Percentiles rank a stretch among this genome's conserved stretches.
Conservation (phyloP, 2,113 vertebrate species). For the Tragelaphus buxtoni region DNA sequence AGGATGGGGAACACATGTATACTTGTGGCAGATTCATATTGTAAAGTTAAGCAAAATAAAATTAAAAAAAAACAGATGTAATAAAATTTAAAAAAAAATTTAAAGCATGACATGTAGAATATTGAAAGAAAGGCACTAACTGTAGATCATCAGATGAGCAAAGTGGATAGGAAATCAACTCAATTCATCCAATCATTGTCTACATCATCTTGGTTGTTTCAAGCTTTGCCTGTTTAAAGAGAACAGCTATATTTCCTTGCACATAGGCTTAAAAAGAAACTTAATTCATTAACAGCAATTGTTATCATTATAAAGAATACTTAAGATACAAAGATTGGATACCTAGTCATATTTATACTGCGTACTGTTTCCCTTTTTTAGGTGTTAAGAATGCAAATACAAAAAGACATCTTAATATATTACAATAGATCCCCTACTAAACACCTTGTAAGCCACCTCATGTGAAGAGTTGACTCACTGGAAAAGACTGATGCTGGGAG, state of each 20-base stretch:
- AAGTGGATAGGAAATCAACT: neutral
- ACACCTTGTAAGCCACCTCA: neutral
- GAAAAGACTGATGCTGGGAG: too few relatives aligned
- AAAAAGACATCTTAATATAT: neutral
- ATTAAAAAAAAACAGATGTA: too few relatives aligned
- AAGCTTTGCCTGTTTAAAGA: neutral
- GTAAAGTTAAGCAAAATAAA: too few relatives aligned
- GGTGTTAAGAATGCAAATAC: neutral
- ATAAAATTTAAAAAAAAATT: neutral
- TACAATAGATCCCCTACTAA: neutral
- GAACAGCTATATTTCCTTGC: neutral
- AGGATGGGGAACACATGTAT: too few relatives aligned
- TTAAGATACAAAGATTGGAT: neutral
- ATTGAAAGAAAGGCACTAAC: neutral
- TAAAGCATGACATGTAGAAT: neutral
- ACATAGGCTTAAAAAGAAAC: neutral
- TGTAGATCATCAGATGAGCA: neutral
- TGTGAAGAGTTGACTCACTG: too few relatives aligned
- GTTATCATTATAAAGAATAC: neutral
- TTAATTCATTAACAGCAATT: neutral
- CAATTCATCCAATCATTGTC: neutral
- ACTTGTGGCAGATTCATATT: too few relatives aligned
- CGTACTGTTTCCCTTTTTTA: neutral
- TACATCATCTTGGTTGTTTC: neutral
- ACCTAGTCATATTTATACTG: neutral